Percentiles rank a stretch among this genome's conserved stretches.
phyloP scores from a whole-genome alignment of 1,140 invertebrate species.

The Cydia fagiglandana region DNA sequence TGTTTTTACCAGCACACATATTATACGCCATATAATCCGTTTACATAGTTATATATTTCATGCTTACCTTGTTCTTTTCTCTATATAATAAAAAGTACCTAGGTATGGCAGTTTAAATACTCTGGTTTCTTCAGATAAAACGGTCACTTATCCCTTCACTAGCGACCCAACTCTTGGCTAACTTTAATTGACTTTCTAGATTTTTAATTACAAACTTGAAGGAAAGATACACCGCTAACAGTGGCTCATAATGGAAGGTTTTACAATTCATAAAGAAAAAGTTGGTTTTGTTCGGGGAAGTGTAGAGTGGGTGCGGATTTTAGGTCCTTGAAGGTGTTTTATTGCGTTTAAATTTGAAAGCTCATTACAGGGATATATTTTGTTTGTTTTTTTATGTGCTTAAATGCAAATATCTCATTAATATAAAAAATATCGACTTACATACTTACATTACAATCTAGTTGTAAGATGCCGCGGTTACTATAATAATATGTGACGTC shows the following conservation, averaged over 20 bases:
- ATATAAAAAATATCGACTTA: no score
- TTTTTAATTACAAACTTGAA: slow-evolving; percentile 75
- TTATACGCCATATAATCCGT: no score
- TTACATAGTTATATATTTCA: no score
- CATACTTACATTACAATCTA: no score
- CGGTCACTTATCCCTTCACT: slow-evolving; percentile 24
- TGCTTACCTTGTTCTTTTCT: no score
- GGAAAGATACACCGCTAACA: slow-evolving; percentile 60
- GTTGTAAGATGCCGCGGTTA: no score
- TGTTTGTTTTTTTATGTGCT: no score
- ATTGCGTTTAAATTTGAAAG: background rate
- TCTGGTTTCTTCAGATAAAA: background rate
- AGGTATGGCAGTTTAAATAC: no score
- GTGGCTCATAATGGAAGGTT: slow-evolving; percentile 53
- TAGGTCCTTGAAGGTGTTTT: background rate
- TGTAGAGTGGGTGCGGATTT: background rate
- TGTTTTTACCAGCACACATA: no score
- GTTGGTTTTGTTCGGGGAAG: slow-evolving; percentile 42
- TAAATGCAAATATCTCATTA: no score
- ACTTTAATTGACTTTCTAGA: slow-evolving; percentile 75
- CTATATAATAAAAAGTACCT: no score
- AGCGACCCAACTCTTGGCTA: slow-evolving; percentile 45
- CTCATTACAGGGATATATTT: background rate
- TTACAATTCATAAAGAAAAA: slow-evolving; percentile 56
- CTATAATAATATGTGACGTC: no score